Evolutionary conservation across 2,797 vertebrate genomes (phyloP).

Genomic region (Octomys mimax): DNA sequence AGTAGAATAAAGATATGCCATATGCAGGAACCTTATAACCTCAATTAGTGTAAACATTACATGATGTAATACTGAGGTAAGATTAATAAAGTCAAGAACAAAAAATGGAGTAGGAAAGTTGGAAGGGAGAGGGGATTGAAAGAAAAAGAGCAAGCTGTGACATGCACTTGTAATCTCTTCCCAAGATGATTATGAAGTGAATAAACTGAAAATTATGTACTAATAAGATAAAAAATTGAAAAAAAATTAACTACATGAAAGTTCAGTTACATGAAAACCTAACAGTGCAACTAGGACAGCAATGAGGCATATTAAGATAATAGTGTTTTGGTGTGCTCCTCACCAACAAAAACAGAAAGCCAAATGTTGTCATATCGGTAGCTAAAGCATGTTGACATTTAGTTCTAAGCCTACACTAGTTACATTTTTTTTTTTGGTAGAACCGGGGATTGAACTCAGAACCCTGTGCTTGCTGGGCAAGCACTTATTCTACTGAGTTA

Average conservation of each 20-base stretch:
- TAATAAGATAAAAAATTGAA: neutral
- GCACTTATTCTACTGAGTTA: no score
- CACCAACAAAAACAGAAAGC: slow-evolving; percentile 1
- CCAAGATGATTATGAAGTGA: neutral
- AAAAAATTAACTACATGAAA: neutral
- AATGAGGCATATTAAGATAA: slow-evolving; percentile 27
- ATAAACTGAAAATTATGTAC: neutral
- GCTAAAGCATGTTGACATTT: neutral
- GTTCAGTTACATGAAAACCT: neutral
- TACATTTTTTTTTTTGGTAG: neutral
- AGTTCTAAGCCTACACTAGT: neutral
- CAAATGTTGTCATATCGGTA: neutral
- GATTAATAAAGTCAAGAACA: neutral
- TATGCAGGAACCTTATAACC: neutral
- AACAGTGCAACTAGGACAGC: neutral
- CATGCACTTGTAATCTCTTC: neutral
- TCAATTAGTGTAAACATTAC: neutral
- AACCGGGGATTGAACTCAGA: no score
- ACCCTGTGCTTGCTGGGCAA: no score
- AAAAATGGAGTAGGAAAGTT: neutral
- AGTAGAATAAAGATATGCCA: neutral
- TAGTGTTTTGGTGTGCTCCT: neutral
- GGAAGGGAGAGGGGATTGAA: neutral
- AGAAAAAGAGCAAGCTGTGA: neutral
- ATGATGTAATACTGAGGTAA: neutral